Conservation (phyloP, 2,888 invertebrate genomes). For the Cheilosia soror region DNA sequence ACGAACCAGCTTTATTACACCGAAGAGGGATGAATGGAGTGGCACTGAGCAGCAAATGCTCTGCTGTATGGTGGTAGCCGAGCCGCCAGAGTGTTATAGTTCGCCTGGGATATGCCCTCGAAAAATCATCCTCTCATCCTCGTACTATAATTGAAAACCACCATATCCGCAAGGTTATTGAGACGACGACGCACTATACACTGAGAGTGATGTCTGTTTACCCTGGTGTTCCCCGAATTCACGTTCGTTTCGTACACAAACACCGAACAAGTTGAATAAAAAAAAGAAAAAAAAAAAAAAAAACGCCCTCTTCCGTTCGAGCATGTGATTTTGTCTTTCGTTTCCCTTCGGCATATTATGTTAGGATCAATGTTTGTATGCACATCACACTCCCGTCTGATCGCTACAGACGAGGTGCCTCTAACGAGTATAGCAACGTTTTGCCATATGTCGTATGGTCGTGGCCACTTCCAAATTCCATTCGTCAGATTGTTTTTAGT, state of each 20-base stretch:
- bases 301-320: slow-evolving; percentile 72
- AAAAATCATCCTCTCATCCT: slow-evolving; percentile 66
- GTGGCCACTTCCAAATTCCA: slow-evolving; percentile 44
- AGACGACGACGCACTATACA: slow-evolving; percentile 48
- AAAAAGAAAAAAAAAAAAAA: slow-evolving; percentile 53
- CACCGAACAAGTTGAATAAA: slow-evolving; percentile 38
- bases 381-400: slow-evolving; percentile 58
- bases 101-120: slow-evolving; percentile 59
- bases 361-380: slow-evolving; percentile 67
- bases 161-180: slow-evolving; percentile 75
- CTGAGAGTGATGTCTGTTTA: slow-evolving; percentile 64
- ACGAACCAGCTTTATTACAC: slow-evolving; percentile 33
- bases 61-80: slow-evolving; percentile 29
- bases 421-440: neutral
- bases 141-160: slow-evolving; percentile 68
- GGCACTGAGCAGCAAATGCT: slow-evolving; percentile 8
- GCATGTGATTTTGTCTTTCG: slow-evolving; percentile 68
- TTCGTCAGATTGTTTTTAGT: slow-evolving; percentile 34
- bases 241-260: slow-evolving; percentile 29
- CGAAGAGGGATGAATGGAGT: slow-evolving; percentile 56
- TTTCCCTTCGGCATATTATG: slow-evolving; percentile 63
- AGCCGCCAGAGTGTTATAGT: slow-evolving; percentile 36
- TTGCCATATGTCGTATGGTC: slow-evolving; percentile 46
- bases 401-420: slow-evolving; percentile 40
- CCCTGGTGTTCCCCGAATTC: slow-evolving; percentile 64